phyloP scores from a whole-genome alignment of 2,888 invertebrate species.

The Diplolepis rosae region DNA sequence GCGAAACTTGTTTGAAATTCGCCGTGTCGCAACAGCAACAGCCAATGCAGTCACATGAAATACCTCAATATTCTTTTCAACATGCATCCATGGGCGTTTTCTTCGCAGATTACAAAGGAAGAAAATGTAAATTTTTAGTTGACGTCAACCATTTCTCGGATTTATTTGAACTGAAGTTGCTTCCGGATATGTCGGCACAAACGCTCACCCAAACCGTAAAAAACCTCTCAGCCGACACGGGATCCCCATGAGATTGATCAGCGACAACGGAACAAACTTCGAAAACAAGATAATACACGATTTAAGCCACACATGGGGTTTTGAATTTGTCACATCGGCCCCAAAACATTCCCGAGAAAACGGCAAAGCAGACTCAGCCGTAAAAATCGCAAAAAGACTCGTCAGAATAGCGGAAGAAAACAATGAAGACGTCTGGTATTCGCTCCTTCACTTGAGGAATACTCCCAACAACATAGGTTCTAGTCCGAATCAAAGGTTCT shows the following conservation, averaged over 20 bases:
- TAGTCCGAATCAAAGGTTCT: constrained; percentile 35
- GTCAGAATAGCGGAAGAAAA: constrained; percentile 35
- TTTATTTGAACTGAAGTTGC: constrained; percentile 28
- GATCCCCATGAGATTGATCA: constrained; percentile 14
- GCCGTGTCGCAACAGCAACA: constrained; percentile 20
- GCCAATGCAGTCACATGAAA: constrained; percentile 37
- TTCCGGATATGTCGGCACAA: constrained; percentile 22
- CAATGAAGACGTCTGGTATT: constrained; percentile 38
- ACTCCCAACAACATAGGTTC: constrained; percentile 38
- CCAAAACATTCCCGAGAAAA: constrained; percentile 38
- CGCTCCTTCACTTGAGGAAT: constrained; percentile 44
- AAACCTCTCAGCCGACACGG: constrained; percentile 31
- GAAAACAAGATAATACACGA: constrained; percentile 15
- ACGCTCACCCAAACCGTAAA: constrained; percentile 17
- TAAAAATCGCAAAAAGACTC: constrained; percentile 38
- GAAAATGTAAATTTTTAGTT: constrained; percentile 23
- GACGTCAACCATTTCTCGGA: constrained; percentile 32
- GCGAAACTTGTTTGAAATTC: constrained; percentile 33
- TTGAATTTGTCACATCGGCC: constrained; percentile 33
- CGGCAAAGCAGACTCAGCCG: constrained; percentile 38
- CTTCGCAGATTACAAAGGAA: constrained; percentile 28
- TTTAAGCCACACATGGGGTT: constrained; percentile 26
- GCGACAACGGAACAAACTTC: constrained; percentile 36
- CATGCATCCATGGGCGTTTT: constrained; percentile 39
- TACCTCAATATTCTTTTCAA: constrained; percentile 37